Percentiles rank a stretch among this genome's conserved stretches.
phyloP scores from a whole-genome alignment of 1,140 invertebrate genomes.

The Lordiphosa mommai region DNA sequence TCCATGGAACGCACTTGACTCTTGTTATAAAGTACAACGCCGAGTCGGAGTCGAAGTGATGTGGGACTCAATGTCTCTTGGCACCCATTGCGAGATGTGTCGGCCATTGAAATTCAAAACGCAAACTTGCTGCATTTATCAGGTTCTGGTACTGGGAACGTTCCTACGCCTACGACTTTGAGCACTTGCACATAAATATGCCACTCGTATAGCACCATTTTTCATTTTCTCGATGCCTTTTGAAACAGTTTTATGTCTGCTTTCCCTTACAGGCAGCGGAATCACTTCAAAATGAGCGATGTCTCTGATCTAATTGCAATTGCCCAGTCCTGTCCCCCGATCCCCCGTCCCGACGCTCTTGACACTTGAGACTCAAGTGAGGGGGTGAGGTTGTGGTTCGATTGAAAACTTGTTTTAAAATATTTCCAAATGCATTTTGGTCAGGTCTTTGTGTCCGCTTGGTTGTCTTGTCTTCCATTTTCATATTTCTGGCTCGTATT shows the following conservation, averaged over 20 bases:
- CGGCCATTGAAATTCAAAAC: conserved; percentile 74
- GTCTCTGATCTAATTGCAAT: conserved; percentile 67
- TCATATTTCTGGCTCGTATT: conserved; percentile 57
- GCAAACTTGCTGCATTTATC: conserved; percentile 75
- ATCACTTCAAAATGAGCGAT: conserved; percentile 64
- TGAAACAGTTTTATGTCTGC: conserved; percentile 46
- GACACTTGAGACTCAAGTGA: conserved; percentile 65
- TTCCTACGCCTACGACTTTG: too few relatives aligned
- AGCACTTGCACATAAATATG: conserved; percentile 56
- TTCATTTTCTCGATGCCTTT: conserved; percentile 57
- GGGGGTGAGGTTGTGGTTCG: conserved; percentile 14
- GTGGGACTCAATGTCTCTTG: conserved; percentile 43
- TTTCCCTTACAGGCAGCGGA: conserved; percentile 9
- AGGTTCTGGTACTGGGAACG: conserved; percentile 24
- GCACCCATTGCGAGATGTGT: conserved; percentile 48
- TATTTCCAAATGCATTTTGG: conserved; percentile 58
- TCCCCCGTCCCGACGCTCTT: conserved; percentile 16
- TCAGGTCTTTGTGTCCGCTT: too few relatives aligned
- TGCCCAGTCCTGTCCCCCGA: conserved; percentile 7
- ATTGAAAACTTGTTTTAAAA: conserved; percentile 63
- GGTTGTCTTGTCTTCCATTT: conserved; percentile 25
- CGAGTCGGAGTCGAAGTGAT: conserved; percentile 31
- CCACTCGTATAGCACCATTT: conserved; percentile 64
- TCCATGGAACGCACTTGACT: conserved; percentile 53
- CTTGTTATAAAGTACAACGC: conserved; percentile 68